phyloP scores from a whole-genome alignment of 2,888 invertebrate species.

The Alsophila aescularia region DNA sequence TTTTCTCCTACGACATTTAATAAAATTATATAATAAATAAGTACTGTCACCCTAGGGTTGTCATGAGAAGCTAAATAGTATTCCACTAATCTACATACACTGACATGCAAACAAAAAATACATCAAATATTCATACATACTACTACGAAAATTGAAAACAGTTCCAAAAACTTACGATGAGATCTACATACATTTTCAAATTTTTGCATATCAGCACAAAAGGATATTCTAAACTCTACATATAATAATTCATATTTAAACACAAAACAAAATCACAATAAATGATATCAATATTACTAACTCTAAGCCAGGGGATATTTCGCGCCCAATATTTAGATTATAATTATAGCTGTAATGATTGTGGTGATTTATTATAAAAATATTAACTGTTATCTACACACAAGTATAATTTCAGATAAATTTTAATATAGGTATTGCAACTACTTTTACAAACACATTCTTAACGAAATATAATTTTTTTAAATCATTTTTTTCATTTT shows the following conservation, averaged over 20 bases:
- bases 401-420: not conserved
- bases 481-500: not conserved
- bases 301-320: conserved; percentile 1
- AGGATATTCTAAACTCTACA: conserved; percentile 20
- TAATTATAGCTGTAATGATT: conserved; percentile 1
- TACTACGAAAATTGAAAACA: conserved; percentile 19
- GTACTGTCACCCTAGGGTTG: conserved; percentile 46
- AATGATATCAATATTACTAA: conserved; percentile 8
- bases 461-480: not conserved
- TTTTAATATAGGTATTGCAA: not conserved
- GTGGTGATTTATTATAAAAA: not conserved
- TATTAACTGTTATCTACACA: not conserved
- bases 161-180: conserved; percentile 32
- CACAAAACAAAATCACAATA: conserved; percentile 28
- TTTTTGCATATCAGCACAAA: conserved; percentile 31
- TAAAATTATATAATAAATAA: conserved; percentile 41
- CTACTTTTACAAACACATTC: not conserved
- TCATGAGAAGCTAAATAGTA: conserved; percentile 44
- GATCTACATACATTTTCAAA: conserved; percentile 29
- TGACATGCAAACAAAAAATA: conserved; percentile 28
- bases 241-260: conserved; percentile 22
- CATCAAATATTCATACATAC: conserved; percentile 19
- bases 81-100: conserved; percentile 22
- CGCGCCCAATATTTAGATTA: not conserved
- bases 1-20: not conserved